These are phyloP conservation scores for Pelodytes ibericus DNA, from an alignment of 2,797 vertebrate genomes.

Conservation along the genomic window DNA sequence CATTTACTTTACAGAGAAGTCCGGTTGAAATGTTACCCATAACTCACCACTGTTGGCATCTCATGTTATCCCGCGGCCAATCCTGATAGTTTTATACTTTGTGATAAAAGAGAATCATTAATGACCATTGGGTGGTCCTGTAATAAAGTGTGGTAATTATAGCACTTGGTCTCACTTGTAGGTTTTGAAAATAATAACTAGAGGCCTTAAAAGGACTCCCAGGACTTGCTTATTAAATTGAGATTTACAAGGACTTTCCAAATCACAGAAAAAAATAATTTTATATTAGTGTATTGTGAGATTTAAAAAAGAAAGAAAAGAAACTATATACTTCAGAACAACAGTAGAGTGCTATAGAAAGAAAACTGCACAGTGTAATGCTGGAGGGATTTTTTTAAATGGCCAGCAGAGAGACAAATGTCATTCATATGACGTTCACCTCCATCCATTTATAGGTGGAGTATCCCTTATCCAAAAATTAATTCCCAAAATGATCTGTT, in stretches of 20 bases:
- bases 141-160: not conserved
- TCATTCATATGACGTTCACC: no score
- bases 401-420: no score
- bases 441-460: no score
- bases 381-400: not conserved
- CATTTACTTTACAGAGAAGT: not conserved
- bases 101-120: not conserved
- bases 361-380: not conserved
- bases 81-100: not conserved
- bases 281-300: not conserved
- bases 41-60: not conserved
- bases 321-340: not conserved
- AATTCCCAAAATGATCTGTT: no score
- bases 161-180: not conserved
- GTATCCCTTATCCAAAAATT: no score
- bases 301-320: not conserved
- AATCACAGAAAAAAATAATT: not conserved
- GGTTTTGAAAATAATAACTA: constrained; percentile 2
- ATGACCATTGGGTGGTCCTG: not conserved
- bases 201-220: not conserved
- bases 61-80: not conserved
- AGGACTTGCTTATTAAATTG: not conserved
- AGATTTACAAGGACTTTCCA: not conserved
- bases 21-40: not conserved
- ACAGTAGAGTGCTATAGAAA: no score